Evolutionary conservation across 1,140 invertebrate genomes (phyloP), one percentile per base, ranked within the genome.

Genomic region (Psix sp.): DNA sequence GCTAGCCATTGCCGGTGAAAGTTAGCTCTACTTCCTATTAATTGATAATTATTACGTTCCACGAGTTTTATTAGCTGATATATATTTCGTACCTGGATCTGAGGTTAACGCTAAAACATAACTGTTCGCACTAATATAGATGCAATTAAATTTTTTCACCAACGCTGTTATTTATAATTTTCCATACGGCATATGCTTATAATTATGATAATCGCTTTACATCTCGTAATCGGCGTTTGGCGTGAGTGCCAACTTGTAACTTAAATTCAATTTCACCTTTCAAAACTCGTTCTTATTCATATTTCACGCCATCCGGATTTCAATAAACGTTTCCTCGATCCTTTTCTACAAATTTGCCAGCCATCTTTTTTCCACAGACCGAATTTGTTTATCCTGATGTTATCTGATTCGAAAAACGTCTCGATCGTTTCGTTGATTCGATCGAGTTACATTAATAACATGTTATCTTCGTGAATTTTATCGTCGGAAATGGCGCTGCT

Each of bases 261-360:
- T 66, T 45, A 68, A 33, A 45, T 59, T 68, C 46, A 59, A 59
- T 68, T 68, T 68, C 54, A 38, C 46, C 21, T 52, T 59, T 59
- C 45, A 59, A 59, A 68, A 59, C 51, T 68, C 11, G 10, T 16
- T 31, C 10, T 13, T 18, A 36, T 52, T 52, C 46, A 38, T 68
- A 59, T 38, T 52, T 59, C 39, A 43, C 16, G 2, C 6, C 5
- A 24, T 21, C 9, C 13, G n/a, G 62, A 66, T 38, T 66, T 24
- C 5, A 21, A 42, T 17, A 16, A 35, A 26, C n/a, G 9, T 51
- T 43, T 57, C 20, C 24, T 26, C 51, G 45, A 59, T 52, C 20
- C 45, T 59, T 68, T 59, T 31, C 54, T 57, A 18, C n/a, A 10
- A 29, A 29, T n/a, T n/a, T n/a, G n/a, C n/a, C n/a, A n/a, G n/a